Evolutionary conservation across 2,888 invertebrate species (phyloP).

Genomic region (Dicyrtoma fusca): DNA sequence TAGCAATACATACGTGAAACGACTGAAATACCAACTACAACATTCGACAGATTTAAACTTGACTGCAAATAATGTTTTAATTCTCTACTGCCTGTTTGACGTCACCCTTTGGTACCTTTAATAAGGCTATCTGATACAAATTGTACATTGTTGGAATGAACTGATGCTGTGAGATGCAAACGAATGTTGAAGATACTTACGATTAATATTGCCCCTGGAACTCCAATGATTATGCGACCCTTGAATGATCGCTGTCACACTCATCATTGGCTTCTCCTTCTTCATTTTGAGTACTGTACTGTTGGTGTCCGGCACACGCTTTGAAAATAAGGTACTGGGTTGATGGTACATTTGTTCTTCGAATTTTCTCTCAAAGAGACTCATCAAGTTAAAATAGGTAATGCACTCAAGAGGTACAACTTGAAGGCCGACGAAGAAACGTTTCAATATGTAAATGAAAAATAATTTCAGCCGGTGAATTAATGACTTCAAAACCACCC

Average conservation of each 20-base stretch:
- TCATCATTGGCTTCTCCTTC: constrained; percentile 85
- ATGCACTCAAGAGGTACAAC: too few relatives aligned
- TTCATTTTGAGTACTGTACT: constrained; percentile 65
- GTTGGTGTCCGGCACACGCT: constrained; percentile 10
- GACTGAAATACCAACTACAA: too few relatives aligned
- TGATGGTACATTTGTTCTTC: constrained; percentile 22
- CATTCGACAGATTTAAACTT: too few relatives aligned
- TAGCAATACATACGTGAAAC: too few relatives aligned
- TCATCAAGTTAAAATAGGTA: neutral
- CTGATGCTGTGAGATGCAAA: neutral
- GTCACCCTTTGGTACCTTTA: too few relatives aligned
- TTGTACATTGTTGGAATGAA: too few relatives aligned
- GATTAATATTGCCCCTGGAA: constrained; percentile 49
- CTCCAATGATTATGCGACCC: constrained; percentile 62
- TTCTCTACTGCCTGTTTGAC: too few relatives aligned
- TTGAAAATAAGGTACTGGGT: constrained; percentile 29
- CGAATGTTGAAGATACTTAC: constrained; percentile 47
- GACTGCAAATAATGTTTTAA: neutral
- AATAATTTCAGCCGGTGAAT: too few relatives aligned
- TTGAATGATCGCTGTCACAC: constrained; percentile 79
- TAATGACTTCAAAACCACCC: too few relatives aligned
- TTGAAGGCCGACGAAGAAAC: too few relatives aligned
- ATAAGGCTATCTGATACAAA: too few relatives aligned
- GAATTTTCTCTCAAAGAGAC: constrained; percentile 20
- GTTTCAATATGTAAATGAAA: too few relatives aligned